These are phyloP conservation scores for Phyto melanocephala DNA, from an alignment of 2,888 invertebrate genomes.

Conservation along the genomic window DNA sequence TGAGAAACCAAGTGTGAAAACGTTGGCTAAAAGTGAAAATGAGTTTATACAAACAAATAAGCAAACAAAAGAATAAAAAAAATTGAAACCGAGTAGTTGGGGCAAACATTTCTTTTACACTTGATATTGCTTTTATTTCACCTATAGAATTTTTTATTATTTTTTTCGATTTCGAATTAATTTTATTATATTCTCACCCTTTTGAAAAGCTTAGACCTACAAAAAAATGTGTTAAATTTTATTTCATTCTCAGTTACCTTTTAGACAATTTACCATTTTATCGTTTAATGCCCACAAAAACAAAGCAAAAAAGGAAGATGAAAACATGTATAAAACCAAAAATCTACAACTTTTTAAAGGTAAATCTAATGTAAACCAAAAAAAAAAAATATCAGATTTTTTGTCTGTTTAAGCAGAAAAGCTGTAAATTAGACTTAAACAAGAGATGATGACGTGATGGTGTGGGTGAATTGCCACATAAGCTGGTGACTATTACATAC, in stretches of 20 bases:
- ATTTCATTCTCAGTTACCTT: constrained; percentile 20
- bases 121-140: constrained; percentile 38
- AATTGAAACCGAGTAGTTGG: too few species aligned
- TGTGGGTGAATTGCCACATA: not conserved
- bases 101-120: too few species aligned
- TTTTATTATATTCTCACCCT: constrained; percentile 25
- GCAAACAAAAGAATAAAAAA: not conserved
- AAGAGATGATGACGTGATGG: constrained; percentile 31
- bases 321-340: constrained; percentile 7
- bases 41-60: not conserved
- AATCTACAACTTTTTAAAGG: constrained; percentile 31
- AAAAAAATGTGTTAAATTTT: constrained; percentile 27
- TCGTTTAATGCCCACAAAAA: constrained; percentile 2
- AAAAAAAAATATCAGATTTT: constrained; percentile 40
- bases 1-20: constrained; percentile 42
- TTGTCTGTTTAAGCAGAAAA: constrained; percentile 61
- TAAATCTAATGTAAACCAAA: constrained; percentile 35
- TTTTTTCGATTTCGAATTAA: constrained; percentile 7
- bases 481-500: not conserved
- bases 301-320: not conserved
- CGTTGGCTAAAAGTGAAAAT: constrained; percentile 42
- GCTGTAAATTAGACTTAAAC: constrained; percentile 67
- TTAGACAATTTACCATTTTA: constrained; percentile 35
- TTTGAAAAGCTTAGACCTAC: constrained; percentile 9
- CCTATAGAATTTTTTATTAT: not conserved